A percentile compares a stretch with the other conserved stretches of the same genome.
phyloP scores from a whole-genome alignment of 2,113 vertebrate genomes.

The Bos indicus region DNA sequence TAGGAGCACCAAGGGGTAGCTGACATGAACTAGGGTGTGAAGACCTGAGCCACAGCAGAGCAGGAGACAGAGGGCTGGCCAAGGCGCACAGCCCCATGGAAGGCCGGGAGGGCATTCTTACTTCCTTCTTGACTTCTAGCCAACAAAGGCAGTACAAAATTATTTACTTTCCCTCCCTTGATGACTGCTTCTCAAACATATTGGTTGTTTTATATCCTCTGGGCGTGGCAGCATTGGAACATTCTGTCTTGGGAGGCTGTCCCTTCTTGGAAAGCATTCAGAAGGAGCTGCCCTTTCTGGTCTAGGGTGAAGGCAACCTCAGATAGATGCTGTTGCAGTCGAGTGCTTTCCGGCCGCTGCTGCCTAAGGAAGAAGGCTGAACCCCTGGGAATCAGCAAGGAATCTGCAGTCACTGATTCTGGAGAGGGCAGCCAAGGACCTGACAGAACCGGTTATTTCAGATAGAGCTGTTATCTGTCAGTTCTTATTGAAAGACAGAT shows the following conservation, averaged over 20 bases:
- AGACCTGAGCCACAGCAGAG: neutral
- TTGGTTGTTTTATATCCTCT: conserved; percentile 32
- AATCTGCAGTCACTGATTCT: neutral
- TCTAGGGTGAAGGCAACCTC: neutral
- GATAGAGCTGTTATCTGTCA: neutral
- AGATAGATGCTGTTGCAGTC: neutral
- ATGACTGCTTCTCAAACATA: conserved; percentile 1
- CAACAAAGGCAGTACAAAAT: neutral
- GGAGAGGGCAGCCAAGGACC: neutral
- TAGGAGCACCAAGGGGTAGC: neutral
- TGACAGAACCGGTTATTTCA: neutral
- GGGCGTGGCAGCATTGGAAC: conserved; percentile 33
- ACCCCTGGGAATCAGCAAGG: accelerated
- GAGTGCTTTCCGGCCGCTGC: neutral
- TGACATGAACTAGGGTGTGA: accelerated
- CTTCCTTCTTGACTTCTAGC: conserved; percentile 1
- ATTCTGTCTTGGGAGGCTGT: conserved; percentile 20
- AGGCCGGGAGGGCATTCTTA: neutral
- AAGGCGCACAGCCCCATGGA: neutral
- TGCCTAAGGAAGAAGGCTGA: neutral
- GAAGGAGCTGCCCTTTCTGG: neutral
- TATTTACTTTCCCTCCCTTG: neutral
- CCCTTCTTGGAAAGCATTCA: conserved; percentile 35
- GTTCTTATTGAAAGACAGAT: neutral
- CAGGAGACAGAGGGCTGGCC: neutral